These are phyloP conservation scores for Sebastes elongatus DNA, from an alignment of 2,797 vertebrate species.

Conservation along the genomic window DNA sequence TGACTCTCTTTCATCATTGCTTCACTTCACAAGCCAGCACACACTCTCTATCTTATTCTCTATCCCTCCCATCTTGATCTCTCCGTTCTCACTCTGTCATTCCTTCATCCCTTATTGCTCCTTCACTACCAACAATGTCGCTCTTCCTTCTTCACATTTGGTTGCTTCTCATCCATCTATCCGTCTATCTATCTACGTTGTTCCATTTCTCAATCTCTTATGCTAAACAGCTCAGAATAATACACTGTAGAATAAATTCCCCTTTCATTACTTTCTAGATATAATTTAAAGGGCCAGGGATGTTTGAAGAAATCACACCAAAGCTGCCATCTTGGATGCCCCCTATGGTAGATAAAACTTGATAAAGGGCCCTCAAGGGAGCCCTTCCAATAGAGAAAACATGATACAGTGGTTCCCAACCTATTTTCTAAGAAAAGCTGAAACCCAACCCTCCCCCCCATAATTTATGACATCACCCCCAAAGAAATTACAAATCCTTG, in stretches of 20 bases:
- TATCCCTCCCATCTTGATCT: slow-evolving; percentile 27
- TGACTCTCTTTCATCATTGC: slow-evolving; percentile 43
- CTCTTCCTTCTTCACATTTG: slow-evolving; percentile 14
- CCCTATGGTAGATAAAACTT: too few relatives aligned
- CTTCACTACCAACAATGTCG: slow-evolving; percentile 3
- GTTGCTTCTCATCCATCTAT: neutral
- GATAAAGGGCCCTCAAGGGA: too few relatives aligned
- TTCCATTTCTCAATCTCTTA: neutral
- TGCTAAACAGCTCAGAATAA: neutral
- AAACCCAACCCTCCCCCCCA: too few relatives aligned
- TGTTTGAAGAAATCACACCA: too few relatives aligned
- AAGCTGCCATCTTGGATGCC: too few relatives aligned
- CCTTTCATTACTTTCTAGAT: neutral
- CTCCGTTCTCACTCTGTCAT: slow-evolving; percentile 16
- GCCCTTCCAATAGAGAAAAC: too few relatives aligned
- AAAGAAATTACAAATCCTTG: too few relatives aligned
- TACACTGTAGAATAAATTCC: neutral
- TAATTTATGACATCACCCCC: too few relatives aligned
- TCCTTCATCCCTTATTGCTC: slow-evolving; percentile 10
- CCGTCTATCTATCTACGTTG: neutral
- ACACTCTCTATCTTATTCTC: slow-evolving; percentile 15
- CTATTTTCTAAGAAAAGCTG: too few relatives aligned
- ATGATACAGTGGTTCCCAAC: too few relatives aligned
- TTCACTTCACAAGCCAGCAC: slow-evolving; percentile 44
- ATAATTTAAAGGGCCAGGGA: neutral